Evolutionary conservation across 2,888 invertebrate genomes (phyloP), one percentile per base, ranked within the genome.

Genomic region (Steinernema hermaphroditum): DNA sequence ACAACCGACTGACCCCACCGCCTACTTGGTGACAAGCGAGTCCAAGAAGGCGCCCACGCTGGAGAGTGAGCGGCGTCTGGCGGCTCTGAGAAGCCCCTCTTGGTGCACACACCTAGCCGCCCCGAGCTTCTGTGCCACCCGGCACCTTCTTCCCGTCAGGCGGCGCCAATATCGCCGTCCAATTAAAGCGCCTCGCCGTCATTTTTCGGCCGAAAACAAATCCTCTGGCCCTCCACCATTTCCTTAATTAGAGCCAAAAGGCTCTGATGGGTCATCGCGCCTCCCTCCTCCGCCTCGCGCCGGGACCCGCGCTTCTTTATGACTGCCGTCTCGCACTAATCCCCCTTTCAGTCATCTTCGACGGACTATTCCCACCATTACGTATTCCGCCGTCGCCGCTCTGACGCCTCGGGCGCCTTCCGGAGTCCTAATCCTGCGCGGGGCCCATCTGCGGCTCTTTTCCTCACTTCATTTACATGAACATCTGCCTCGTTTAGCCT

Each of bases 401-500:
- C 54, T 27, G 9, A 41, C 41, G 41, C 19, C 62, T 62, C 32
- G 32, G 22, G n/a, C 62, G 32, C 32, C 27, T 62, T 62, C 62
- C 62, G 62, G 54, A n/a, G n/a, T 54, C 54, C 54, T 54, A 54
- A 54, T 54, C 54, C 22, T n/a, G 14, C 54, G 2, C 27, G 19
- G 29, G 16, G 29, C 32, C 62, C 62, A 62, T 62, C 62, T 62
- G 62, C 54, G 54, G 4, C 27, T 24, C 54, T 34, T 16, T 2
- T 29, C 32, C 29, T 24, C 62, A 62, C 62, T 62, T 62, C 62
- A 62, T 62, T 62, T 62, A 32, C 62, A 62, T 62, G 62, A 32
- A 62, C 62, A 62, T 62, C 62, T 62, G 62, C 62, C 16, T 32
- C 29, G 16, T 46, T 41, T 14, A 9, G 9, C 46, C 46, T 46